Evolutionary conservation across 2,113 vertebrate species (phyloP), one percentile per base, ranked within the genome.

Genomic region (Rhadina sibilatrix): DNA sequence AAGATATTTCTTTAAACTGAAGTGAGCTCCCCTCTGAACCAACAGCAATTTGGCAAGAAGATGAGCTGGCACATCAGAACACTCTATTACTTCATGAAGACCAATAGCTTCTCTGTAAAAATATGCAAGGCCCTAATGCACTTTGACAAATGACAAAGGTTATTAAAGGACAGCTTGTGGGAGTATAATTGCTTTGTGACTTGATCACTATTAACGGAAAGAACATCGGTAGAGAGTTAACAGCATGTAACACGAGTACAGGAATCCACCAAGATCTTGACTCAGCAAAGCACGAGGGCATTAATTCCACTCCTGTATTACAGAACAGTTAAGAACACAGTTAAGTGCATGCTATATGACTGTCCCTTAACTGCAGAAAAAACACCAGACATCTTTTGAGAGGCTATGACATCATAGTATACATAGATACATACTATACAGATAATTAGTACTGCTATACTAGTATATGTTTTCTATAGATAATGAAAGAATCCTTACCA

Each of bases 181-280:
- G 74, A 96, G 81, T 85, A 57, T 91, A 95, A 96, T 96, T 94
- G 88, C 91, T 96, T 89, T 93, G 57, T 76, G 89, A 96, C 82
- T 96, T 90, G 79, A 94, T 88, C 71, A 13, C 82, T 85, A 63
- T 79, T 91, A 95, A 87, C 70, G 90, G 74, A 89, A 94, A 79
- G 87, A 94, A 91, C 70, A 88, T 30, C 0, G 0, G 59, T 15
- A 61, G 61, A 60, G 40, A 85, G 74, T 72, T 85, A 95, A 91
- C 54, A 69, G 70, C 59, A 72, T 77, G 57, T 87, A 94, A 91
- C 46, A 57, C 13, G 30, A 80, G 42, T 23, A 83, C 46, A 83
- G 66, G 82, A 94, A 80, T 59, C 75, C 87, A 91, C 75, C 49
- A 86, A 91, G 65, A 87, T 53, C 90, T 79, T 94, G 79, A 96